Conservation (phyloP, 2,797 vertebrate genomes). For the Threskiornis aethiopicus region DNA sequence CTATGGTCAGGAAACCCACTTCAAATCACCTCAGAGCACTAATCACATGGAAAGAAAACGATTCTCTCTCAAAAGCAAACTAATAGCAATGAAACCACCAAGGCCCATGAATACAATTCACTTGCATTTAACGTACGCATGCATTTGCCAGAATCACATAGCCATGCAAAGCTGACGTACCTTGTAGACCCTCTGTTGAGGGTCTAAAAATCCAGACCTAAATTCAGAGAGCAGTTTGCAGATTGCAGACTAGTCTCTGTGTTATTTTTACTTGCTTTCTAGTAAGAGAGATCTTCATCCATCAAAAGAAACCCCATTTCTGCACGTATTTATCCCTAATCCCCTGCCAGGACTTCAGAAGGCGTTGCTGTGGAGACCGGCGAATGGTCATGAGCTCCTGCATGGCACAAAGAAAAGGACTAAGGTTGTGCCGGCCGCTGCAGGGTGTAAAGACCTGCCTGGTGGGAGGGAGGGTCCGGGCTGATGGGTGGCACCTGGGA, state of each 20-base stretch:
- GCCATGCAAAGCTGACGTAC: neutral
- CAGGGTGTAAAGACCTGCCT: neutral
- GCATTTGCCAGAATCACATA: neutral
- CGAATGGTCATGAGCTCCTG: neutral
- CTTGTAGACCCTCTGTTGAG: neutral
- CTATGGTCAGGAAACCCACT: neutral
- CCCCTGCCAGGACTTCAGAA: neutral
- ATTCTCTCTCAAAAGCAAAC: neutral
- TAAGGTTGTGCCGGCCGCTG: neutral
- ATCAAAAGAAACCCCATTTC: neutral
- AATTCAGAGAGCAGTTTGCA: neutral
- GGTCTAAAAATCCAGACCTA: neutral
- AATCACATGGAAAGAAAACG: neutral
- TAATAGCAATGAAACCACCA: neutral
- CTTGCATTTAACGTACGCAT: neutral
- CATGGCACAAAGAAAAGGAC: neutral
- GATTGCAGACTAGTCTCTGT: neutral
- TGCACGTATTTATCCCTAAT: neutral
- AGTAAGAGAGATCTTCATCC: neutral
- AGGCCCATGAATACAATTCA: neutral
- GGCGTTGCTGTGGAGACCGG: conserved; percentile 20
- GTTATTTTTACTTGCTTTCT: neutral
- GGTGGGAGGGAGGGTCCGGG: neutral
- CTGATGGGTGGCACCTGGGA: neutral
- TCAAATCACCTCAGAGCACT: neutral